phyloP scores from a whole-genome alignment of 1,140 invertebrate species.

The Drosophila rufa region DNA sequence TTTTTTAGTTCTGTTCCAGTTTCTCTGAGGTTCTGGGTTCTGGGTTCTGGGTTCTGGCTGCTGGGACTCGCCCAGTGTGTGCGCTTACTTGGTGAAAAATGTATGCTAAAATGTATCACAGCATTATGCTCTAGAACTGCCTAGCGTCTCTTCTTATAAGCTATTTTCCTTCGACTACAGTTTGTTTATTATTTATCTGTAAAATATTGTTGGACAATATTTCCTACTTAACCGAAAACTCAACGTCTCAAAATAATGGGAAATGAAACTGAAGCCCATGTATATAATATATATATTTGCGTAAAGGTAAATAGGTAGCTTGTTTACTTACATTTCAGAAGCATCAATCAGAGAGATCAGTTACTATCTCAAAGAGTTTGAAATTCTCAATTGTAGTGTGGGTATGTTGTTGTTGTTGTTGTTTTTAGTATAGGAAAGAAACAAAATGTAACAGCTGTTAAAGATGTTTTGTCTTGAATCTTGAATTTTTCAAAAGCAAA shows the following conservation, averaged over 20 bases:
- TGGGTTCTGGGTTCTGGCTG: slow-evolving; percentile 5
- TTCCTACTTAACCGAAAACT: slow-evolving; percentile 37
- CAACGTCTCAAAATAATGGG: slow-evolving; percentile 22
- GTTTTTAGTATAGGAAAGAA: slow-evolving; percentile 68
- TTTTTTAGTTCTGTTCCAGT: slow-evolving; percentile 26
- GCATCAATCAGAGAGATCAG: slow-evolving; percentile 75
- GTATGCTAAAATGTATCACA: slow-evolving; percentile 82
- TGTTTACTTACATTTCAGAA: slow-evolving; percentile 79
- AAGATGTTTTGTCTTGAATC: slow-evolving; percentile 62
- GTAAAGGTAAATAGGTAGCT: slow-evolving; percentile 36
- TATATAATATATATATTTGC: slow-evolving; percentile 20
- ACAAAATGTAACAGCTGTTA: slow-evolving; percentile 78
- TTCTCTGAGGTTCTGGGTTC: slow-evolving; percentile 22
- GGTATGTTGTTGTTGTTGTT: slow-evolving; percentile 44
- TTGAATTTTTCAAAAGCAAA: slow-evolving; percentile 53
- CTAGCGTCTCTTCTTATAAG: slow-evolving; percentile 71
- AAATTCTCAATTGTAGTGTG: slow-evolving; percentile 78
- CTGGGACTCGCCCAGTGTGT: slow-evolving; percentile 20
- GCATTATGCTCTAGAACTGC: slow-evolving; percentile 82
- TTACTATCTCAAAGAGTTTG: slow-evolving; percentile 74
- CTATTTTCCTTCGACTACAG: slow-evolving; percentile 70
- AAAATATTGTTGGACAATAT: slow-evolving; percentile 51
- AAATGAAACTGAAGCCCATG: slow-evolving; percentile 46
- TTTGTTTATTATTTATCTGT: slow-evolving; percentile 23
- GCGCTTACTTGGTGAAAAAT: slow-evolving; percentile 55